Evolutionary conservation across 2,888 invertebrate species (phyloP), one percentile per base, ranked within the genome.

Genomic region (Hyppa rectilinea): DNA sequence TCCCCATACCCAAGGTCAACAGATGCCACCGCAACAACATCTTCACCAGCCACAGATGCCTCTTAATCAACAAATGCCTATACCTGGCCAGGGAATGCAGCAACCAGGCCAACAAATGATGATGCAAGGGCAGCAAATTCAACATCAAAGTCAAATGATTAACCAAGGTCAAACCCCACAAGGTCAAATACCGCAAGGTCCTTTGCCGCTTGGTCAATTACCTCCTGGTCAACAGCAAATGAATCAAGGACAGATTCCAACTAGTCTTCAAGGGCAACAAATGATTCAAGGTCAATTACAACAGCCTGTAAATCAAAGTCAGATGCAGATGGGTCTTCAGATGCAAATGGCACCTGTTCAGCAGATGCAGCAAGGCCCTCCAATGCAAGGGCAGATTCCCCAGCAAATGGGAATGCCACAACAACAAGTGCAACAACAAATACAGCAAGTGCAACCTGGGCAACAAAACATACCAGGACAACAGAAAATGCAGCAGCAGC

Each of bases 101-200:
- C 77, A 73, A 47, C 89, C 87, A 26, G 90, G 88, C 20, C 91
- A 87, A 55, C 90, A 88, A 74, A 87, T 90, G 77, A 90, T 90
- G 75, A 90, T 92, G 88, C 93, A 89, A 75, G 90, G 90, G 0
- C 91, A 89, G 66, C 83, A 81, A 65, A 85, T 89, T 74, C 85
- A 82, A 49, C 82, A 86, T 29, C 92, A 89, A 82, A 89, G 87
- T 74, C 87, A 87, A 75, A 87, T 86, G 78, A 85, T 90, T 78
- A 88, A 86, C 66, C 91, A 88, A 73, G 85, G 85, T 4, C 90
- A 90, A 75, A 86, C 90, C 71, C 88, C 87, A 29, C 92, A 90
- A 76, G 79, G 85, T 66, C 81, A 84, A 63, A 1, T 71, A 23
- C 69, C 49, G 3, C 71, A 49, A 38, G 75, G 55, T 12, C 87